phyloP scores from a whole-genome alignment of 2,888 invertebrate genomes.

The Eristalis pertinax region DNA sequence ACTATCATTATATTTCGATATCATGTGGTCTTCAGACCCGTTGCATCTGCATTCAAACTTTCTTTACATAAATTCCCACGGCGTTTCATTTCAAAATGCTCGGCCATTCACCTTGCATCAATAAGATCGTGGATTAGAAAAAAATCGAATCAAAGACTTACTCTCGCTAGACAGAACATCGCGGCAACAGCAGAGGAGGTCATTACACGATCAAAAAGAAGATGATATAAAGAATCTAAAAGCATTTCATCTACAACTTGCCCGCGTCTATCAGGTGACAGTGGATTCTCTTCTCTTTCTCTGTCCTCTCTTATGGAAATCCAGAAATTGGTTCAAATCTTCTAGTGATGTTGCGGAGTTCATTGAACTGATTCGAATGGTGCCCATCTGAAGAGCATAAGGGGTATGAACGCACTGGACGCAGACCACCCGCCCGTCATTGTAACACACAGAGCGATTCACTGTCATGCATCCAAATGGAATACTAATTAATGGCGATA shows the following conservation, averaged over 20 bases:
- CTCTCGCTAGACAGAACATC: slow-evolving; percentile 41
- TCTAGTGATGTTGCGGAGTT: slow-evolving; percentile 42
- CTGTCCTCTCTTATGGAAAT: slow-evolving; percentile 3
- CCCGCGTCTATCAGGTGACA: slow-evolving; percentile 16
- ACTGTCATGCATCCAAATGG: slow-evolving; percentile 58
- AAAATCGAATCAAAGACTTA: slow-evolving; percentile 30
- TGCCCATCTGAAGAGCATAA: slow-evolving; percentile 1
- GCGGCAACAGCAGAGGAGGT: not conserved
- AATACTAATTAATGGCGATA: slow-evolving; percentile 66
- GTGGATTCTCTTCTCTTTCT: slow-evolving; percentile 9
- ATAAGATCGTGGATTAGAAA: slow-evolving; percentile 17
- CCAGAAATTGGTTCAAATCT: slow-evolving; percentile 53
- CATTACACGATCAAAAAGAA: slow-evolving; percentile 11
- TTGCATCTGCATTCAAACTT: too few species aligned
- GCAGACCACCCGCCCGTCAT: slow-evolving; percentile 43
- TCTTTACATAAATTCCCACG: too few species aligned
- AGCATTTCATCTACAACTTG: not conserved
- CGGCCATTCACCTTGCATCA: slow-evolving; percentile 7
- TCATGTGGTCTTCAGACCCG: too few species aligned
- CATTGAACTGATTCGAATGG: slow-evolving; percentile 49
- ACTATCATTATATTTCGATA: too few species aligned
- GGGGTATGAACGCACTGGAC: slow-evolving; percentile 10
- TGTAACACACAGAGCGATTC: slow-evolving; percentile 55
- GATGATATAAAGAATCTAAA: slow-evolving; percentile 22
- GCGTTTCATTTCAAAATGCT: too few species aligned